Evolutionary conservation across 2,797 vertebrate genomes (phyloP).

Genomic region (Lagorchestes hirsutus): DNA sequence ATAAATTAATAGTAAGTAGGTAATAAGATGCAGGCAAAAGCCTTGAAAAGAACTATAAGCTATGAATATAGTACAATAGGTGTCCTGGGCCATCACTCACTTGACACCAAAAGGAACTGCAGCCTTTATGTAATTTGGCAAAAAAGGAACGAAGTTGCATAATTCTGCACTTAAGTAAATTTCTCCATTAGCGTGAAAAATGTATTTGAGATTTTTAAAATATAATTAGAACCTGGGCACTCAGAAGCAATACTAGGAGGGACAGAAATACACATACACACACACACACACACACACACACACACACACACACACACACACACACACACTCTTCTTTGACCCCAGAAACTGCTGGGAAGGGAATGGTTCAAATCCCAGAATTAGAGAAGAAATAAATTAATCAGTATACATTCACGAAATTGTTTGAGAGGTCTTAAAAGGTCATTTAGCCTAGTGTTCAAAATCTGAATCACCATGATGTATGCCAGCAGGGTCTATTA

Average conservation of each 20-base stretch:
- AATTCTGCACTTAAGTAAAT: slow-evolving; percentile 71
- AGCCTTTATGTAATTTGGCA: slow-evolving; percentile 63
- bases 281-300: not conserved
- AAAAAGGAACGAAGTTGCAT: slow-evolving; percentile 60
- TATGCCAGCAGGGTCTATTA: not conserved
- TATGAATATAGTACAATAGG: slow-evolving; percentile 41
- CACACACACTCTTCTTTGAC: not conserved
- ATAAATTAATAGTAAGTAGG: slow-evolving; percentile 77
- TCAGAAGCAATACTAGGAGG: slow-evolving; percentile 55
- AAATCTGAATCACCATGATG: not conserved
- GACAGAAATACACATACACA: slow-evolving; percentile 41
- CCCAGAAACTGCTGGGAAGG: slow-evolving; percentile 20
- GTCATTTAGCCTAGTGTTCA: not conserved
- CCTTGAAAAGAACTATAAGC: slow-evolving; percentile 63
- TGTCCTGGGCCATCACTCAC: slow-evolving; percentile 49
- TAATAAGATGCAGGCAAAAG: slow-evolving; percentile 67
- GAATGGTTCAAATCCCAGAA: not conserved
- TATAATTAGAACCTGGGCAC: slow-evolving; percentile 68
- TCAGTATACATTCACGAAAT: not conserved
- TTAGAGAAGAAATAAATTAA: not conserved
- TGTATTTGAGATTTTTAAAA: slow-evolving; percentile 39
- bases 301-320: not conserved
- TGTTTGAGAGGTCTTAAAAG: not conserved
- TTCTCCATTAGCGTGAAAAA: slow-evolving; percentile 75
- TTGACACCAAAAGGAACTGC: slow-evolving; percentile 22